Base-by-base conservation (phyloP, 2,797 vertebrate species). In the Coccyzus lansbergi region DNA sequence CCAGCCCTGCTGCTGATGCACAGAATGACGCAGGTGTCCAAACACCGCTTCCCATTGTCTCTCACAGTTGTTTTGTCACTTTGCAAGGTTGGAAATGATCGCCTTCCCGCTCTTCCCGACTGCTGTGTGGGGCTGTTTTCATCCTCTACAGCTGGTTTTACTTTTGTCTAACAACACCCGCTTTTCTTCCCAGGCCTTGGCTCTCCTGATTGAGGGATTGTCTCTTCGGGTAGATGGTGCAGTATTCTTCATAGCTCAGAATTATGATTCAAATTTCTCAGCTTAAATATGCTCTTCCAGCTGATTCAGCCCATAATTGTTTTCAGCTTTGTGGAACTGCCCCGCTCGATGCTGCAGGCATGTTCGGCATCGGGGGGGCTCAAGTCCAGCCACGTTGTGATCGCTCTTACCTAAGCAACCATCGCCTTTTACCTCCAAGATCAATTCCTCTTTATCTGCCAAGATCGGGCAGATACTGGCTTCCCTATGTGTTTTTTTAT, bases 151-250 rank as follows among this genome's bases (percentile, higher is more conserved):
- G 96, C 96, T 95, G 91, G n/a, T 70, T 74, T 75, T 89, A 89
- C 89, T 95, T 96, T 95, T 96, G 92, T 96, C 82, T 96, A 49
- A 91, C 1, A 20, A 86, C 19, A 6, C 59, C 74, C 7, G 81
- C 94, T 96, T 87, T 92, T 78, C 96, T 94, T 86, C 93, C 40
- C 91, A 79, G 93, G 86, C 82, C 93, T 52, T 91, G 83, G 89
- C 92, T 94, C 92, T 93, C 92, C 92, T 96, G 95, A 96, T 96
- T 96, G 94, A 96, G 92, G 95, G 82, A 96, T 95, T 95, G 95
- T 96, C 94, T 96, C 91, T 85, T 92, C 0, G 81, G 89, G 82
- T 92, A 87, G 94, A 81, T 88, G 67, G 67, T 56, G 70, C 86
- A 93, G 91, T 68, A 93, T 95, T 95, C 91, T 95, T 92, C 82